A percentile compares a stretch with the other conserved stretches of the same genome.
Evolutionary conservation across 1,140 invertebrate genomes (phyloP).

Genomic region (Atopsyche davidsoni): DNA sequence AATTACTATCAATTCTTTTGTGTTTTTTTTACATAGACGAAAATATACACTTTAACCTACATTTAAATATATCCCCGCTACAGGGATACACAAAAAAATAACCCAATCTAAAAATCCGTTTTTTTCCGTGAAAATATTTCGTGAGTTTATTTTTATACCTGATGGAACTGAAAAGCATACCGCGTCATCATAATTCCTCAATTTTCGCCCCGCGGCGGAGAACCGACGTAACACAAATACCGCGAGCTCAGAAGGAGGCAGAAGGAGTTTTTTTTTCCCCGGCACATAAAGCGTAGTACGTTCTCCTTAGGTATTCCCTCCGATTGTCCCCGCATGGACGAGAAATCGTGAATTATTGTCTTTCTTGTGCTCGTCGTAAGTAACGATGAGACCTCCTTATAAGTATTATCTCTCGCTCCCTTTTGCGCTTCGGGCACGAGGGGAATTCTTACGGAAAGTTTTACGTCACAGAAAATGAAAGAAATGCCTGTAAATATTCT

Average conservation of each 20-base stretch:
- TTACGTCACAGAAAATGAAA: conserved; percentile 11
- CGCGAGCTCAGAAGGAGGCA: conserved; percentile 9
- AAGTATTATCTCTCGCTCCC: conserved; percentile 11
- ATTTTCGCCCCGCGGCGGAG: conserved; percentile 8
- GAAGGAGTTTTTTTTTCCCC: conserved; percentile 12
- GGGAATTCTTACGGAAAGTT: conserved; percentile 5
- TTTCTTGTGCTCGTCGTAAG: conserved; percentile 28
- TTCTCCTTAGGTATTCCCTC: conserved; percentile 22
- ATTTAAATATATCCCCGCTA: too few relatives aligned
- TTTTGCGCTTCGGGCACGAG: background rate
- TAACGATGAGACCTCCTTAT: conserved; percentile 28
- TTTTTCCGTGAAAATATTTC: too few relatives aligned
- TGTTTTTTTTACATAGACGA: too few relatives aligned
- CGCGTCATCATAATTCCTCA: conserved; percentile 6
- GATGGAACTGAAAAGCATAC: too few relatives aligned
- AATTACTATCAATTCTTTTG: too few relatives aligned
- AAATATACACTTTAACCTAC: too few relatives aligned
- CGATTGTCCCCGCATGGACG: conserved; percentile 30
- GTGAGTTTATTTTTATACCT: too few relatives aligned
- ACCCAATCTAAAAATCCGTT: too few relatives aligned
- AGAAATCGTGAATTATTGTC: conserved; percentile 31
- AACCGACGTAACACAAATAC: conserved; percentile 9
- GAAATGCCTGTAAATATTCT: conserved; percentile 16
- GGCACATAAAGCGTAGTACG: conserved; percentile 13
- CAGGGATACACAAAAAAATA: too few relatives aligned